These are phyloP conservation scores for Trichoplusia ni DNA, from an alignment of 1,140 invertebrate genomes.

Conservation along the genomic window DNA sequence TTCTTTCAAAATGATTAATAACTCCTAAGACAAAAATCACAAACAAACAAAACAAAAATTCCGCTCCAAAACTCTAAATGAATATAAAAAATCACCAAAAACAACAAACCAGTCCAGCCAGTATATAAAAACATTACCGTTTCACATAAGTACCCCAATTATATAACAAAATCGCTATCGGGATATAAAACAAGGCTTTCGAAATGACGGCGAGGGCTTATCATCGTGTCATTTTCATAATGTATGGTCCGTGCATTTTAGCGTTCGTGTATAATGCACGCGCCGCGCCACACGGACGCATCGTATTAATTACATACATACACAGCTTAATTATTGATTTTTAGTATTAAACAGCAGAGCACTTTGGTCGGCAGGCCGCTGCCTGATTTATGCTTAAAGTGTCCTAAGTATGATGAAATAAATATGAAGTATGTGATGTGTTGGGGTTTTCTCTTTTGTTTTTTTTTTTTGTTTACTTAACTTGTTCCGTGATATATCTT, in stretches of 20 bases:
- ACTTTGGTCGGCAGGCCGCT: constrained; percentile 46
- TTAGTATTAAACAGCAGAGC: constrained; percentile 69
- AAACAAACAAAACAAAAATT: too few relatives aligned
- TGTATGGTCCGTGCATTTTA: constrained; percentile 59
- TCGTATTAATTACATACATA: constrained; percentile 75
- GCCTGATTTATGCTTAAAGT: constrained; percentile 54
- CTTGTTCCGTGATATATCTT: too few relatives aligned
- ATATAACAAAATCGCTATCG: background rate
- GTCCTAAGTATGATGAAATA: constrained; percentile 3
- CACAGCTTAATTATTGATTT: constrained; percentile 76
- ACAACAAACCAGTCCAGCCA: too few relatives aligned
- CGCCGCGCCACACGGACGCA: constrained; percentile 41
- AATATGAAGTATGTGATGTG: too few relatives aligned
- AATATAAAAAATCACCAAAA: too few relatives aligned
- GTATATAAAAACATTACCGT: too few relatives aligned
- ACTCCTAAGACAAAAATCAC: too few relatives aligned
- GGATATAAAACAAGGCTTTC: constrained; percentile 26
- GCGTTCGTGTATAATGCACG: constrained; percentile 63
- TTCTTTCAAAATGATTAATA: too few relatives aligned
- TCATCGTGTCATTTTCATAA: constrained; percentile 75
- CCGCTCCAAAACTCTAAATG: too few relatives aligned
- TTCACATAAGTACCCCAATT: background rate
- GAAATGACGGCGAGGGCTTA: constrained; percentile 49
- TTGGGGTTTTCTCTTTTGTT: background rate
- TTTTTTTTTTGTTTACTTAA: background rate